Base-by-base conservation (phyloP, 2,888 invertebrate species). In the Erebia epiphron region DNA sequence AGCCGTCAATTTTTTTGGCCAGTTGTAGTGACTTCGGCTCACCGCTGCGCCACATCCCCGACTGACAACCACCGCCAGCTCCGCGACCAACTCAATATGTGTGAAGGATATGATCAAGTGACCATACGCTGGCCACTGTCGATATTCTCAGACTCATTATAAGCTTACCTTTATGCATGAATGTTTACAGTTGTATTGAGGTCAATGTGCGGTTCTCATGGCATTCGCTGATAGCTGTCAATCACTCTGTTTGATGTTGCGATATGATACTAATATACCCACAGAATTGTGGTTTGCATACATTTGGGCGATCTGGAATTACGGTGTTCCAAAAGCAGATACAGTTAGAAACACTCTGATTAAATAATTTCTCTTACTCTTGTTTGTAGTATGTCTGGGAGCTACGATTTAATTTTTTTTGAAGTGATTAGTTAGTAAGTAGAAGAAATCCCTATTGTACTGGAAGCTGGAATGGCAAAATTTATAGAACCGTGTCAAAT, bases 171-270 rank as follows among this genome's bases (percentile, higher is more conserved):
- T 61, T 21, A 1, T 16, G 41, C n/a, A 35, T 16, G 35, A 16
- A 8, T 71, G 58, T 54, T 54, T 46, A 46, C 11, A 54, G 62
- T 63, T 69, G 63, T 68, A 70, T 73, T 66, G 70, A 69, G 70
- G 71, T 71, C 70, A 69, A 70, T 72, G 73, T 62, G 67, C 70
- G 70, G 67, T 74, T 73, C 54, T 67, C 68, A 73, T 60, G 66
- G 66, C 68, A 68, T 61, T 71, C 67, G 68, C 54, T 65, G 68
- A 71, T 60, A 62, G 52, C 58, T 68, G 67, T 69, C 75, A 68
- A 57, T 71, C 69, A 69, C 52, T 60, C 49, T 60, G 54, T 63
- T 58, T 64, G 49, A 64, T 64, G 50, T 57, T 14, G 26, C 16
- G 49, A 64, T 14, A 52, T 58, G 14, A 62, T 68, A 56, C 18